phyloP scores from a whole-genome alignment of 2,113 vertebrate genomes.

The Arvicanthis niloticus region DNA sequence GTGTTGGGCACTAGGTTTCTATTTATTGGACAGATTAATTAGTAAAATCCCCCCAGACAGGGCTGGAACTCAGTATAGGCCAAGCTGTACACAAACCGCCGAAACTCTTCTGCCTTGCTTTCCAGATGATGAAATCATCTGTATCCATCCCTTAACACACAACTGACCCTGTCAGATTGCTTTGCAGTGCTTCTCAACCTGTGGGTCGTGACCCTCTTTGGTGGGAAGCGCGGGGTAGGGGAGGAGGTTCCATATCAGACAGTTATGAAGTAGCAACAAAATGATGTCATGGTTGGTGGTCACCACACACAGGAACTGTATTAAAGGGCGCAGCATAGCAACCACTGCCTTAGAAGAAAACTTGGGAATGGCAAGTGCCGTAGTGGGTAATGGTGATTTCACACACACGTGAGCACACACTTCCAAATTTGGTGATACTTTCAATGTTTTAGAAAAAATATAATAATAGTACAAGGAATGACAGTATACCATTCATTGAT shows the following conservation, averaged over 20 bases:
- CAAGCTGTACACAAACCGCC: neutral
- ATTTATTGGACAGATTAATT: neutral
- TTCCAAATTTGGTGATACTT: neutral
- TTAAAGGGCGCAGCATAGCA: neutral
- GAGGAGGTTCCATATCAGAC: neutral
- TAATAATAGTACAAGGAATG: neutral
- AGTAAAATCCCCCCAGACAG: neutral
- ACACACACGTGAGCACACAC: neutral
- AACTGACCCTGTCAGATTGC: neutral
- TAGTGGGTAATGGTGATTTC: neutral
- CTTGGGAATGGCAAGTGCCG: neutral
- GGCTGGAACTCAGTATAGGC: neutral
- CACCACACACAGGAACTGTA: neutral
- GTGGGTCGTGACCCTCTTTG: neutral
- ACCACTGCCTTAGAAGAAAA: neutral
- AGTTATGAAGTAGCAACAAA: neutral
- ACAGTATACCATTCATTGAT: neutral
- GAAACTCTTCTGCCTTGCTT: neutral
- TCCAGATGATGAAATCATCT: neutral
- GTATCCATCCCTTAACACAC: neutral
- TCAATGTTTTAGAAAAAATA: neutral
- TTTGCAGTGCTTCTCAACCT: neutral
- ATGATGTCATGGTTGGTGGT: neutral
- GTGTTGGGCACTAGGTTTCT: neutral
- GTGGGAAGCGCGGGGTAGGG: accelerated